A percentile compares a stretch with the other conserved stretches of the same genome.
These are phyloP conservation scores for Zosterops borbonicus DNA, from an alignment of 2,113 vertebrate genomes.

Conservation along the genomic window DNA sequence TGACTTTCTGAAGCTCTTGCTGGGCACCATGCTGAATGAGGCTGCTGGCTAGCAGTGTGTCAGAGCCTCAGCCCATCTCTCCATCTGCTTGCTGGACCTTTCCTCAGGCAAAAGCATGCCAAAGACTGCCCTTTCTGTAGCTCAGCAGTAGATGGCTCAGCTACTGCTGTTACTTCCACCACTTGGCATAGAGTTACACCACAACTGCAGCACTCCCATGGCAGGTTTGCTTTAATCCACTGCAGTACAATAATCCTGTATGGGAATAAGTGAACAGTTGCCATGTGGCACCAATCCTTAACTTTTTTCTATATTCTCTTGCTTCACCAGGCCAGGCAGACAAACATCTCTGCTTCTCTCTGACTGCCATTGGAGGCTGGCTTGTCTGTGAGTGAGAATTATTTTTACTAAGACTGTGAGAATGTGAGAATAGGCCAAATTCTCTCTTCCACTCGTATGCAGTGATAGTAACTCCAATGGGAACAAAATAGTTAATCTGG, in stretches of 20 bases:
- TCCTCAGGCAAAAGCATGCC: not conserved
- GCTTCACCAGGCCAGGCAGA: not conserved
- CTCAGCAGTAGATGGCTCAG: conserved; percentile 29
- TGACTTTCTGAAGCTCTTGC: not conserved
- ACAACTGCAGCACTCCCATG: conserved; percentile 34
- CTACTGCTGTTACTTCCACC: not conserved
- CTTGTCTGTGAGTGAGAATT: not conserved
- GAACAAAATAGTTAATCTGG: not conserved
- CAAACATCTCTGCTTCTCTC: not conserved
- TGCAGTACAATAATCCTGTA: not conserved
- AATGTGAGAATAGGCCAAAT: not conserved
- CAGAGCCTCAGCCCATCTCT: not conserved
- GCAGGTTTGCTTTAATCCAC: not conserved
- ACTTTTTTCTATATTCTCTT: not conserved
- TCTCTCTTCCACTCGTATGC: not conserved
- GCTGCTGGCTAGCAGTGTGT: accelerated
- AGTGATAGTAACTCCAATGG: not conserved
- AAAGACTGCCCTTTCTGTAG: not conserved
- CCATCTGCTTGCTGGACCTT: not conserved
- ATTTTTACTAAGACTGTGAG: not conserved
- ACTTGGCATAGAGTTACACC: not conserved
- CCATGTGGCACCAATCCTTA: not conserved
- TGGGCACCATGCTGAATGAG: not conserved
- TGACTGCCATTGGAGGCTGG: not conserved
- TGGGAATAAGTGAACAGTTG: not conserved